Evolutionary conservation across 2,113 vertebrate species (phyloP).

Genomic region (Charadrius vociferus): DNA sequence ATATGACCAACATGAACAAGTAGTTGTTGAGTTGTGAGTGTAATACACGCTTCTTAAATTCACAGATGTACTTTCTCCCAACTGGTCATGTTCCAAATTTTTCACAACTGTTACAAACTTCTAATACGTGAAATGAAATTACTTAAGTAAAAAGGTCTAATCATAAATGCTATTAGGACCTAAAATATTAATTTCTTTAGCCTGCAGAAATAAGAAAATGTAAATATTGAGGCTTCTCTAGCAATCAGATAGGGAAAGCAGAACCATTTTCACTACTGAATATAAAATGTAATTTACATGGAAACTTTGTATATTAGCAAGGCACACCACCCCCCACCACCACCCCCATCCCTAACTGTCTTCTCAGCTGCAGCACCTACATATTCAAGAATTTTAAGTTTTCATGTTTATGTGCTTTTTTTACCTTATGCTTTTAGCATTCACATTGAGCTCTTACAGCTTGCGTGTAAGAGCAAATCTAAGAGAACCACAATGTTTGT

Average conservation of each 20-base stretch:
- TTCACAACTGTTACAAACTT: background rate
- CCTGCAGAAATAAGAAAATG: background rate
- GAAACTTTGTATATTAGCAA: background rate
- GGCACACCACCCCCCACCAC: too few species aligned
- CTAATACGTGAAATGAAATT: background rate
- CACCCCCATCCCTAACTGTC: background rate
- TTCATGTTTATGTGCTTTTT: background rate
- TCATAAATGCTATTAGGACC: background rate
- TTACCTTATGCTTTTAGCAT: background rate
- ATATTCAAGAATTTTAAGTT: background rate
- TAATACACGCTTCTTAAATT: background rate
- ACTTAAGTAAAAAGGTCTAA: background rate
- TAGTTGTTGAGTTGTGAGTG: background rate
- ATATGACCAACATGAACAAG: background rate
- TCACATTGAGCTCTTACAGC: background rate
- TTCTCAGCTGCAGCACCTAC: background rate
- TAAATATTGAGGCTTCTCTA: background rate
- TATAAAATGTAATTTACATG: background rate
- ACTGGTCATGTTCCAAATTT: background rate
- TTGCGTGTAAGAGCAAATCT: background rate
- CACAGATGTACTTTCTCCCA: background rate
- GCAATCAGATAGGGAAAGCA: background rate
- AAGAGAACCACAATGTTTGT: background rate
- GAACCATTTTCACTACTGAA: background rate
- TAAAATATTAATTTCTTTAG: background rate